Evolutionary conservation across 1,140 invertebrate species (phyloP).

Genomic region (Aphelenchoides fujianensis): DNA sequence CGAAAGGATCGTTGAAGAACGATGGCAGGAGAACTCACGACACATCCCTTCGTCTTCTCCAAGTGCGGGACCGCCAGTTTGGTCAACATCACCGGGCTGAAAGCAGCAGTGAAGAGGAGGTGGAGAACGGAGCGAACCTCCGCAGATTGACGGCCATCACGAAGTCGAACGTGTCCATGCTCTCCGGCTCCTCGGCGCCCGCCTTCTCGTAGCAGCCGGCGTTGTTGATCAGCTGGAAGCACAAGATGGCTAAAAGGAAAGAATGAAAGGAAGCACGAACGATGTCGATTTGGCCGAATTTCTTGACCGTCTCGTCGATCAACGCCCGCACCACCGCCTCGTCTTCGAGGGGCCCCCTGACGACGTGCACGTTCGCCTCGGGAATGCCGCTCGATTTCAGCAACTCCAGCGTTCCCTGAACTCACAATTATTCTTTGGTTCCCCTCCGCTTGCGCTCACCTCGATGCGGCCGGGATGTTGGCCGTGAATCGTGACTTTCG

Average conservation of each 20-base stretch:
- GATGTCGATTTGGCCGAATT: conserved; percentile 46
- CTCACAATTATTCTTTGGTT: not conserved
- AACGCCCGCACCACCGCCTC: conserved; percentile 23
- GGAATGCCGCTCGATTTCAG: not conserved
- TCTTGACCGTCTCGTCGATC: conserved; percentile 36
- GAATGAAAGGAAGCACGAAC: not conserved
- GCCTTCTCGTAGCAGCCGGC: conserved; percentile 23
- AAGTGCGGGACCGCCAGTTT: conserved; percentile 26
- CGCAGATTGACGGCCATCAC: conserved; percentile 74
- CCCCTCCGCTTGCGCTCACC: not conserved
- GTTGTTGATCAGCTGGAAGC: conserved; percentile 37
- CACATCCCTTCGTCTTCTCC: conserved; percentile 16
- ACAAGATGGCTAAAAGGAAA: not conserved
- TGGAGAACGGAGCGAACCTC: not conserved
- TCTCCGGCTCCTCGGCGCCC: conserved; percentile 64
- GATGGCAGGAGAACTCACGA: conserved; percentile 11
- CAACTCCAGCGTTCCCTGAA: conserved; percentile 10
- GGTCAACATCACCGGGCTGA: conserved; percentile 19
- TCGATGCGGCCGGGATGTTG: conserved; percentile 6
- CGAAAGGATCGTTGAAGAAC: not conserved
- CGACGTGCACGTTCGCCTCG: conserved; percentile 12
- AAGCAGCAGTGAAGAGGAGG: not conserved
- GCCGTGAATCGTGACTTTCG: conserved; percentile 14
- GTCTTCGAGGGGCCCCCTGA: conserved; percentile 34
- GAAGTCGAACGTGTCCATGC: conserved; percentile 67